Evolutionary conservation across 2,888 invertebrate genomes (phyloP).

Genomic region (Frankliniella fusca): DNA sequence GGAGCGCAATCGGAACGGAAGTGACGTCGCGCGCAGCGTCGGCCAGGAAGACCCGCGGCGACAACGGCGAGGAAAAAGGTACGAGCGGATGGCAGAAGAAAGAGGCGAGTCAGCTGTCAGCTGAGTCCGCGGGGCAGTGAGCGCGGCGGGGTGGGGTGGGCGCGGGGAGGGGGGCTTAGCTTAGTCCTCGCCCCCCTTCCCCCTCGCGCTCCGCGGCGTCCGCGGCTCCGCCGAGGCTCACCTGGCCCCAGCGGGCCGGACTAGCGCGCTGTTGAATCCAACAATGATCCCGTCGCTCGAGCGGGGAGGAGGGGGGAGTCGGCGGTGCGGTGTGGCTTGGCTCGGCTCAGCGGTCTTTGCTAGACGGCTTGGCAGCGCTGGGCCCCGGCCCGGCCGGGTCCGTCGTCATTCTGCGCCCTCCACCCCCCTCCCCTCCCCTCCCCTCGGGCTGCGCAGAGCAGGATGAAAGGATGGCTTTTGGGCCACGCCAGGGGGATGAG

Average conservation of each 20-base stretch:
- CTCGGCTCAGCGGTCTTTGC: background rate
- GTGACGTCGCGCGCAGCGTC: no score
- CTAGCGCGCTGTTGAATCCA: background rate
- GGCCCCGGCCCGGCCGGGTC: background rate
- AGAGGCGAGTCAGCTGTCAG: background rate
- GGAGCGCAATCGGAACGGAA: background rate
- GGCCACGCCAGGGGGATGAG: no score
- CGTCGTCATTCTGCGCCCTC: no score
- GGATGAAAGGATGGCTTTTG: no score
- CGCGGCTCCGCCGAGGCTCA: background rate
- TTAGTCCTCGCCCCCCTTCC: background rate
- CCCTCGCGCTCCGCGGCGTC: background rate
- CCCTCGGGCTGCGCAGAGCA: no score
- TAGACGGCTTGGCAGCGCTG: background rate
- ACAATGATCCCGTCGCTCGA: background rate
- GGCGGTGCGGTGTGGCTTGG: background rate
- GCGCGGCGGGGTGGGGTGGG: background rate
- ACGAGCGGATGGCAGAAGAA: background rate
- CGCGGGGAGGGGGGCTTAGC: background rate
- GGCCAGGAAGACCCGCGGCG: no score
- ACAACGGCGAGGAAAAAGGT: background rate
- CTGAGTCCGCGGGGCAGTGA: background rate
- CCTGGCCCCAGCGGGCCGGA: background rate
- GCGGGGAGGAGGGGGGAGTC: background rate
- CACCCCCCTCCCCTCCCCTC: no score